phyloP scores from a whole-genome alignment of 2,888 invertebrate genomes.

The Petrolisthes manimaculis region DNA sequence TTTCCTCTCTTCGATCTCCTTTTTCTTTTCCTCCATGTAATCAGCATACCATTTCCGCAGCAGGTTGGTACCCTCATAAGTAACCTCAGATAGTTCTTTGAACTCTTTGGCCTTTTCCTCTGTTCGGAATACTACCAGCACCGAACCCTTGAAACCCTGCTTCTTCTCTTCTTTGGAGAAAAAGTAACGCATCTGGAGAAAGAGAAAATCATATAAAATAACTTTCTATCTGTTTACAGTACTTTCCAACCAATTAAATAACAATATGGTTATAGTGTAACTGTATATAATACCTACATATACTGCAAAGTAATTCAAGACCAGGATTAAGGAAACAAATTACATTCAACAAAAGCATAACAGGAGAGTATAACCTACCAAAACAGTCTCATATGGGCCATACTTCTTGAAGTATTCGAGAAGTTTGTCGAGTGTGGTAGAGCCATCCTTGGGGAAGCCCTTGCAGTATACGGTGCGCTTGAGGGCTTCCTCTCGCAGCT shows the following conservation, averaged over 20 bases:
- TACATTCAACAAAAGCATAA: not conserved
- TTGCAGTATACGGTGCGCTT: slow-evolving; percentile 88
- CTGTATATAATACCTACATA: too few species aligned
- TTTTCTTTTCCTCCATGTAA: slow-evolving; percentile 69
- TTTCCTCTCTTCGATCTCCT: slow-evolving; percentile 69
- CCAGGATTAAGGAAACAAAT: not conserved
- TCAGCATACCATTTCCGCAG: slow-evolving; percentile 79
- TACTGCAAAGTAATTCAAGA: not conserved
- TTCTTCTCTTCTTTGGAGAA: slow-evolving; percentile 77
- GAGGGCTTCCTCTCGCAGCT: slow-evolving; percentile 82
- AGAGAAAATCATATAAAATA: not conserved
- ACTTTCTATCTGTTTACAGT: too few species aligned
- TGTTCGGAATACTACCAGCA: slow-evolving; percentile 88
- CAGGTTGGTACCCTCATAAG: slow-evolving; percentile 77
- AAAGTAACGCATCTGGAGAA: slow-evolving; percentile 73
- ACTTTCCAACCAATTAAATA: too few species aligned
- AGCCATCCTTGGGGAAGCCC: slow-evolving; percentile 81
- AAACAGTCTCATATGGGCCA: slow-evolving; percentile 79
- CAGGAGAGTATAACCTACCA: slow-evolving; percentile 66
- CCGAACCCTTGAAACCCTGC: slow-evolving; percentile 88
- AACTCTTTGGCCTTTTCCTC: slow-evolving; percentile 86
- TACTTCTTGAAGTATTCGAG: slow-evolving; percentile 80
- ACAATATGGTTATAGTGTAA: too few species aligned
- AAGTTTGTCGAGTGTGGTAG: slow-evolving; percentile 77
- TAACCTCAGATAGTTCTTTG: slow-evolving; percentile 77